Percentiles rank a stretch among this genome's conserved stretches.
phyloP scores from a whole-genome alignment of 2,888 invertebrate species.

The Himalopsyche tibetana region DNA sequence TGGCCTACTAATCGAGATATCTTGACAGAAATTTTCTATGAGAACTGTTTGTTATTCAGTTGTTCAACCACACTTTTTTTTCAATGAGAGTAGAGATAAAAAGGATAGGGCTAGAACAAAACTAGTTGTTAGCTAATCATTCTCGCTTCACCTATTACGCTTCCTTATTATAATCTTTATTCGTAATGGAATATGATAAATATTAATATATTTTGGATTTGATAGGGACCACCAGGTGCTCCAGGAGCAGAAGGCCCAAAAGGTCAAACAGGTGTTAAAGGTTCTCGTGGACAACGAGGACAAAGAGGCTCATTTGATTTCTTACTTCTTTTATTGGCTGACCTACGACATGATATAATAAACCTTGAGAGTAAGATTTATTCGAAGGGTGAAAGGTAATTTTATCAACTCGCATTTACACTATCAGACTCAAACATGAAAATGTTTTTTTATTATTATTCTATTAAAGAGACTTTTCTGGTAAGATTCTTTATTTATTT shows the following conservation, averaged over 20 bases:
- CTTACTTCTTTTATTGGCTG: slow-evolving; percentile 80
- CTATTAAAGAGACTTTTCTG: not conserved
- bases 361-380: slow-evolving; percentile 79
- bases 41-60: no score
- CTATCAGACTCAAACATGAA: not conserved
- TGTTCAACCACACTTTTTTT: no score
- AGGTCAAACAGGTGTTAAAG: slow-evolving; percentile 78
- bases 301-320: slow-evolving; percentile 81
- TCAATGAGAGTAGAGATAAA: no score
- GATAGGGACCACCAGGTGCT: slow-evolving; percentile 80
- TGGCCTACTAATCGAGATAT: no score
- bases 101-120: no score
- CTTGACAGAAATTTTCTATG: no score
- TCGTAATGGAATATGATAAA: no score
- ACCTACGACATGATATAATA: slow-evolving; percentile 80
- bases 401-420: slow-evolving; percentile 33
- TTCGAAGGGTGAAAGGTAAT: slow-evolving; percentile 76
- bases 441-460: not conserved
- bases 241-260: slow-evolving; percentile 79
- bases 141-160: no score
- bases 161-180: no score
- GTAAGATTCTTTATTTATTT: no score
- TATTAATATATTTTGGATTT: slow-evolving; percentile 46
- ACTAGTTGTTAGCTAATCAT: no score
- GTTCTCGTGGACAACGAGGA: slow-evolving; percentile 78